phyloP scores from a whole-genome alignment of 2,888 invertebrate genomes.

The Dryococelus australis region DNA sequence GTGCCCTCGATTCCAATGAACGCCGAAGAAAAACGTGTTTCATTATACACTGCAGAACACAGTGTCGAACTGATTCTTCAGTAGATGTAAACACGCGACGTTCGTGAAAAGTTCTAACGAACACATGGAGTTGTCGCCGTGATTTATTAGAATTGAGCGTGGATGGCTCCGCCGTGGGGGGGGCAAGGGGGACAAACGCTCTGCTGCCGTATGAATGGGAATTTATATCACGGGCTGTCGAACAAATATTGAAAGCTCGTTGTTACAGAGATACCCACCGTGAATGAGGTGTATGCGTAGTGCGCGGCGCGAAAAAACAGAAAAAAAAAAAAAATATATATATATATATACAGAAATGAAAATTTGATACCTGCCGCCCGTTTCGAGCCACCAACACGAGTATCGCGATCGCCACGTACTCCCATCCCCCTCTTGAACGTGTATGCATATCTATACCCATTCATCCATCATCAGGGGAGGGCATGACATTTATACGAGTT shows the following conservation, averaged over 20 bases:
- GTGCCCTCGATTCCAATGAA: background rate
- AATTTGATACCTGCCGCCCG: background rate
- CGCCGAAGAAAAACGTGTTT: background rate
- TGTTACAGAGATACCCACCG: background rate
- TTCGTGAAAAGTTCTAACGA: background rate
- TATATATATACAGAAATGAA: background rate
- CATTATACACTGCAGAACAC: too few relatives aligned
- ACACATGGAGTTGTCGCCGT: background rate
- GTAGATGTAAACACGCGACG: background rate
- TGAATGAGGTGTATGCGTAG: background rate
- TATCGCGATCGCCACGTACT: background rate
- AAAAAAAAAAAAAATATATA: too few relatives aligned
- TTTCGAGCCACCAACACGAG: background rate
- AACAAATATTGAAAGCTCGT: conserved; percentile 27
- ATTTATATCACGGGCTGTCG: conserved; percentile 22
- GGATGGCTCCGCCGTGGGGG: background rate
- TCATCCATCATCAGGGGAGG: background rate
- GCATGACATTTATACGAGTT: conserved; percentile 22
- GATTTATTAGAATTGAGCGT: background rate
- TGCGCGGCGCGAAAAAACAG: background rate
- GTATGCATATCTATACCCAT: background rate
- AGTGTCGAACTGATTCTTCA: background rate
- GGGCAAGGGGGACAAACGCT: background rate
- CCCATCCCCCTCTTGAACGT: background rate
- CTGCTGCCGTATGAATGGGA: background rate